phyloP scores from a whole-genome alignment of 2,113 vertebrate genomes.

The Conger conger region DNA sequence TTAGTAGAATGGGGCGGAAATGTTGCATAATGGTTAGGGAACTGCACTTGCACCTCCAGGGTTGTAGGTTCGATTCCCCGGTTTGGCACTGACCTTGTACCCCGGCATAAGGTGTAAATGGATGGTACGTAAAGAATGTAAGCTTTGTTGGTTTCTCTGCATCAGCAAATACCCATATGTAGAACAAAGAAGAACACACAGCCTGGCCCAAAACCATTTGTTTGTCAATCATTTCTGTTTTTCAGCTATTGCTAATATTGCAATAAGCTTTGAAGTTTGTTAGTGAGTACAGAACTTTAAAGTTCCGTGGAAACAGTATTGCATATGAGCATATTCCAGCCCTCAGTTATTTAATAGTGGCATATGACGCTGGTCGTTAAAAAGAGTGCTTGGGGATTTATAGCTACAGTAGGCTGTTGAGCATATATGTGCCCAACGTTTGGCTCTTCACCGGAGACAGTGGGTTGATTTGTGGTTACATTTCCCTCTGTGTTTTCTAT shows the following conservation, averaged over 20 bases:
- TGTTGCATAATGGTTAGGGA: not conserved
- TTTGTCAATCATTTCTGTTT: constrained; percentile 10
- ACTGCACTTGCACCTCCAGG: not conserved
- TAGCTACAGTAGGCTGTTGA: not conserved
- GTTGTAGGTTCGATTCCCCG: not conserved
- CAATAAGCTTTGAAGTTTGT: not conserved
- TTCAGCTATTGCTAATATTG: not conserved
- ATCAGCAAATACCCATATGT: not conserved
- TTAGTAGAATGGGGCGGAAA: not conserved
- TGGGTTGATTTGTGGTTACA: not conserved
- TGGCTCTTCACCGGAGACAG: not conserved
- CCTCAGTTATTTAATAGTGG: not conserved
- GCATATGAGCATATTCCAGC: not conserved
- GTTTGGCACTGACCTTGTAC: not conserved
- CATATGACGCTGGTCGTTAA: not conserved
- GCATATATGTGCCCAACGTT: not conserved
- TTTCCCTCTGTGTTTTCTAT: not conserved
- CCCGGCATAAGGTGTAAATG: not conserved
- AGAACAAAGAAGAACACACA: not conserved
- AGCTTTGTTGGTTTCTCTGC: not conserved
- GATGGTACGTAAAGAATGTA: not conserved
- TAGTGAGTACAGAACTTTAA: not conserved
- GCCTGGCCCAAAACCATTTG: not conserved
- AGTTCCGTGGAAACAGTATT: not conserved
- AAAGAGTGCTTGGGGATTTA: not conserved